Percentiles rank a stretch among this genome's conserved stretches.
phyloP scores from a whole-genome alignment of 2,888 invertebrate genomes.

The Synergus japonicus region DNA sequence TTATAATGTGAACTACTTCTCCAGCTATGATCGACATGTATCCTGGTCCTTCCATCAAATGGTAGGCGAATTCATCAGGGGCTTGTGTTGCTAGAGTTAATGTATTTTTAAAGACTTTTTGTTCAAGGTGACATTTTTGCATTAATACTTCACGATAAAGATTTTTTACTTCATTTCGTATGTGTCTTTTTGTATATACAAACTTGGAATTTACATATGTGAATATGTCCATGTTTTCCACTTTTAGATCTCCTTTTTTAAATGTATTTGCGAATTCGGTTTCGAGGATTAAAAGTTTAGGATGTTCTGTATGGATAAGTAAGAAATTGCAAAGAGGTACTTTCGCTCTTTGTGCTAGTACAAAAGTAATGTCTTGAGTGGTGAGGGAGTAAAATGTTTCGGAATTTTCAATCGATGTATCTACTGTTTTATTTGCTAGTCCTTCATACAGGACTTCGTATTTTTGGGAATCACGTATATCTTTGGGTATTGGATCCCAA shows the following conservation, averaged over 20 bases:
- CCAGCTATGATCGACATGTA: conserved; percentile 56
- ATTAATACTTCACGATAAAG: conserved; percentile 58
- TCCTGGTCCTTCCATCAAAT: conserved; percentile 46
- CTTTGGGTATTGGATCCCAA: conserved; percentile 37
- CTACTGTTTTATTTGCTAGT: conserved; percentile 39
- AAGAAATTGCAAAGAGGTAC: conserved; percentile 38
- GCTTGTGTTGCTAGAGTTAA: conserved; percentile 54
- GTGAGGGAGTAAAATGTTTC: conserved; percentile 45
- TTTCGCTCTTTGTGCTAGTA: conserved; percentile 41
- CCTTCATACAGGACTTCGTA: conserved; percentile 57
- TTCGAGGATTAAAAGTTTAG: conserved; percentile 46
- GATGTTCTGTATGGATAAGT: conserved; percentile 47
- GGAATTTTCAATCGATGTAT: neutral
- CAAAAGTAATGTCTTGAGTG: conserved; percentile 50
- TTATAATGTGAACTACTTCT: conserved; percentile 54
- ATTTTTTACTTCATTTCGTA: conserved; percentile 50
- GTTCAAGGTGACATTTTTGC: conserved; percentile 58
- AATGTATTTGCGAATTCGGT: neutral
- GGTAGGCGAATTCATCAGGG: conserved; percentile 60
- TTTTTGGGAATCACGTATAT: conserved; percentile 43
- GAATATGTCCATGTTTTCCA: conserved; percentile 51
- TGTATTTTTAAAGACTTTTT: conserved; percentile 60
- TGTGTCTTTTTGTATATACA: conserved; percentile 60
- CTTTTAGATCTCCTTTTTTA: too few relatives aligned
- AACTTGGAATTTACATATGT: conserved; percentile 61